Conservation (phyloP, 30 jellyfish, hydroid and myxozoan genomes). For the Turritopsis rubra region DNA sequence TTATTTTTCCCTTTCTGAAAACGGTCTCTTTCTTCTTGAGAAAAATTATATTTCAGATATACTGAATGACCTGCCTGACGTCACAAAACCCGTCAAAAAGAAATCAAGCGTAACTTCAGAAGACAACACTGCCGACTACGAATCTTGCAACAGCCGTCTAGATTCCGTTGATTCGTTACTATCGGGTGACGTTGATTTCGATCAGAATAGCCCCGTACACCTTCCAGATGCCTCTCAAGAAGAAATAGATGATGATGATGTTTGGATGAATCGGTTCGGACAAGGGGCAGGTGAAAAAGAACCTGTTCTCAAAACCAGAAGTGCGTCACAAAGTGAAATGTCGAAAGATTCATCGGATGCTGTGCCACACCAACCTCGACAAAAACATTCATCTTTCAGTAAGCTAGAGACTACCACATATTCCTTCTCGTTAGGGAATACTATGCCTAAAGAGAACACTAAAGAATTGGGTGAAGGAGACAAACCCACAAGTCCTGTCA, state of each 20-base stretch:
- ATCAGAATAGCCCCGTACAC: conserved; percentile 13
- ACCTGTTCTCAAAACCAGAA: background rate
- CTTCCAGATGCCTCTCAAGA: conserved; percentile 17
- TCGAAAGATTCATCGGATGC: background rate
- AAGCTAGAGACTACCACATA: conserved; percentile 32
- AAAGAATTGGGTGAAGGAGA: background rate
- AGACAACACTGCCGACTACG: conserved; percentile 27
- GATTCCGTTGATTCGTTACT: conserved; percentile 19
- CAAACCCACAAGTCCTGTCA: background rate
- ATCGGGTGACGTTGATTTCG: conserved; percentile 7
- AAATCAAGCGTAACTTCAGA: background rate
- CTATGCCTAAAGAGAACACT: background rate
- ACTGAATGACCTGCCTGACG: conserved; percentile 23
- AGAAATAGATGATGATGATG: conserved; percentile 23
- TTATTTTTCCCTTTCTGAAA: too few species aligned
- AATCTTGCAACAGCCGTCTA: conserved; percentile 13
- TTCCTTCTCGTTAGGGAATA: conserved; percentile 28
- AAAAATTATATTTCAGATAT: conserved; percentile 2
- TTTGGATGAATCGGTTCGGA: conserved; percentile 32
- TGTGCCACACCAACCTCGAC: background rate
- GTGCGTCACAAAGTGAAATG: conserved; percentile 5
- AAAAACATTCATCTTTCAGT: conserved; percentile 18
- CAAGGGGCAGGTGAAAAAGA: background rate
- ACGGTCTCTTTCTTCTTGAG: too few species aligned
- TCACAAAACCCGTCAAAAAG: background rate